Conservation (phyloP, 2,113 vertebrate species). For the Benitochromis conjunctus region DNA sequence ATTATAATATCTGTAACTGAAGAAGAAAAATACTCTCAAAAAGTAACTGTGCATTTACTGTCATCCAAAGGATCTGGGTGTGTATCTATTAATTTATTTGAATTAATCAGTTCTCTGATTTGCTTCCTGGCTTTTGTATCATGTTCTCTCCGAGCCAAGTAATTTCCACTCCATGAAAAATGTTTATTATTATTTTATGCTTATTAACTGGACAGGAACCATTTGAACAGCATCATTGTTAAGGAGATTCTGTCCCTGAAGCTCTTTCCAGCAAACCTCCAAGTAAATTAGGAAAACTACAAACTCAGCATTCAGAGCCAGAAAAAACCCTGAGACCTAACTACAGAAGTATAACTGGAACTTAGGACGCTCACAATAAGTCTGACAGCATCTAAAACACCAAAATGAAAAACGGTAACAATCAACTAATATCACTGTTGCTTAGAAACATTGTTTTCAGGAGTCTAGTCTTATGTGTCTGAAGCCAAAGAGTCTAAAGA, state of each 20-base stretch:
- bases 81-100: not conserved
- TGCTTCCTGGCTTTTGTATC: not conserved
- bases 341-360: not conserved
- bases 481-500: not conserved
- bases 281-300: not conserved
- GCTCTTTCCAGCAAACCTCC: not conserved
- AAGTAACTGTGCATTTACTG: not conserved
- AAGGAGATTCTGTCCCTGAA: not conserved
- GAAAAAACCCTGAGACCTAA: not conserved
- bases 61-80: not conserved
- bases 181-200: no score
- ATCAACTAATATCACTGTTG: not conserved
- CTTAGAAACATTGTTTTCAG: not conserved
- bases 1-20: not conserved
- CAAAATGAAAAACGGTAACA: not conserved
- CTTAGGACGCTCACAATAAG: not conserved
- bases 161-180: not conserved
- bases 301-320: not conserved
- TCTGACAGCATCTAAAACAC: not conserved
- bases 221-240: not conserved
- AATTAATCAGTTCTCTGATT: not conserved
- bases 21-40: not conserved
- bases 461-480: not conserved
- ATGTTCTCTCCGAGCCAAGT: not conserved
- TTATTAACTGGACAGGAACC: not conserved